Conservation (phyloP, 2,888 invertebrate genomes). For the Caenorhabditis doughertyi region DNA sequence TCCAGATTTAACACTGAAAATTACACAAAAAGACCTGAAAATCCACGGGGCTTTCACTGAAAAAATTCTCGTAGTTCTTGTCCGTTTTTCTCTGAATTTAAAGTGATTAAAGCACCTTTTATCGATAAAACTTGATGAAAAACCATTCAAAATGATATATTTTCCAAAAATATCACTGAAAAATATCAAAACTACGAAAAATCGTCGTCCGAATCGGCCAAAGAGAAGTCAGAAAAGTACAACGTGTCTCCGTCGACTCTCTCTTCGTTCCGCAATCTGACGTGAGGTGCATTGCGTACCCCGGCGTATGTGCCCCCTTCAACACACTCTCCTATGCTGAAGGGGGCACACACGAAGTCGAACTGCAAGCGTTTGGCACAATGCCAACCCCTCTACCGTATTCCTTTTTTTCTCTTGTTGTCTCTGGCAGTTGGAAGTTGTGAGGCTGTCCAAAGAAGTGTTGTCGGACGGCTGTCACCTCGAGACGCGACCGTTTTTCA, state of each 20-base stretch:
- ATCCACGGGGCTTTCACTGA: no score
- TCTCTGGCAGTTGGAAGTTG: constrained; percentile 46
- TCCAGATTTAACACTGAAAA: no score
- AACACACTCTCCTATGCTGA: neutral
- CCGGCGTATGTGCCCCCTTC: constrained; percentile 57
- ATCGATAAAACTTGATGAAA: no score
- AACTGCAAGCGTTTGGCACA: constrained; percentile 69
- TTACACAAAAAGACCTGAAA: no score
- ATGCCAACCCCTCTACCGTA: constrained; percentile 64
- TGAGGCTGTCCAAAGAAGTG: constrained; percentile 3
- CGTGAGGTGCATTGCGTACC: constrained; percentile 50
- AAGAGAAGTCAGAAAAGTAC: constrained; percentile 10
- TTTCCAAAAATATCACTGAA: neutral
- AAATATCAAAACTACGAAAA: neutral
- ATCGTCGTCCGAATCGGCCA: neutral
- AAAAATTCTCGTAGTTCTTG: no score
- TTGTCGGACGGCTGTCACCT: constrained; percentile 28
- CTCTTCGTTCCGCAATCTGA: constrained; percentile 16
- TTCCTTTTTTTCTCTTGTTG: neutral
- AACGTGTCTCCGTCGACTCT: constrained; percentile 58
- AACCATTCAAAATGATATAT: neutral
- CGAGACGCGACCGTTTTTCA: no score
- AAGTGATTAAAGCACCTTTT: no score
- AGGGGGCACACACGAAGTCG: constrained; percentile 63
- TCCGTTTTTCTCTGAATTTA: no score